Base-by-base conservation (phyloP, 2,797 vertebrate species). In the Cossypha niveicapilla region DNA sequence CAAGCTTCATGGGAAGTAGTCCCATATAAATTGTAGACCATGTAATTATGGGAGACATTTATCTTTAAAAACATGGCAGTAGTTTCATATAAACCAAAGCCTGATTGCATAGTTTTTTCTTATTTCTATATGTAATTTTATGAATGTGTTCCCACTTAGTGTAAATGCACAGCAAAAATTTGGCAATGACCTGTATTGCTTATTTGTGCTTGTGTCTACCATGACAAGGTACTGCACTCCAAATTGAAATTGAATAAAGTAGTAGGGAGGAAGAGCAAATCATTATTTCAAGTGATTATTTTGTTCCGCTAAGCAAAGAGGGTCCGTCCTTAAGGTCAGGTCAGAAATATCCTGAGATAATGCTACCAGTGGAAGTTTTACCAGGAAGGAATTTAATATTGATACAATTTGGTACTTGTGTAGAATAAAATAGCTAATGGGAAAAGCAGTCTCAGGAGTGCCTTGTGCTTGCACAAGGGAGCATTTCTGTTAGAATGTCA, bases 21-120 rank as follows among this genome's bases (percentile, higher is more conserved):
- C 14, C 24, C 14, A 10, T 5, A n/a, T 28, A 34, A 82, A 57
- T 53, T 3, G 1, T n/a, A 53, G 37, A 8, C 32, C 4, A 0
- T 39, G 5, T 53, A n/a, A 25, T 41, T 51, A 17, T 23, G 17
- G 30, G 28, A 67, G 18, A 44, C 11, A 10, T 72, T 19, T 51
- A 6, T 27, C 19, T 71, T 51, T 42, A 32, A 51, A 66, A 75
- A 28, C 5, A 3, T 28, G 39, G 18, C 13, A 32, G 3, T 39
- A 24, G 19, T 41, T 48, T 32, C 18, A 25, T 39, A 30, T 63
- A 13, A 94, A 50, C 1, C 8, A 42, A 51, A 79, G 56, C 11
- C 32, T 27, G 25, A 39, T 27, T 39, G 25, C 5, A 2, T 48
- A 1, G 23, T 0, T 54, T 85, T 85, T 74, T 75, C 14, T 30